Conservation (phyloP, 2,888 invertebrate genomes). For the Sicus ferrugineus region DNA sequence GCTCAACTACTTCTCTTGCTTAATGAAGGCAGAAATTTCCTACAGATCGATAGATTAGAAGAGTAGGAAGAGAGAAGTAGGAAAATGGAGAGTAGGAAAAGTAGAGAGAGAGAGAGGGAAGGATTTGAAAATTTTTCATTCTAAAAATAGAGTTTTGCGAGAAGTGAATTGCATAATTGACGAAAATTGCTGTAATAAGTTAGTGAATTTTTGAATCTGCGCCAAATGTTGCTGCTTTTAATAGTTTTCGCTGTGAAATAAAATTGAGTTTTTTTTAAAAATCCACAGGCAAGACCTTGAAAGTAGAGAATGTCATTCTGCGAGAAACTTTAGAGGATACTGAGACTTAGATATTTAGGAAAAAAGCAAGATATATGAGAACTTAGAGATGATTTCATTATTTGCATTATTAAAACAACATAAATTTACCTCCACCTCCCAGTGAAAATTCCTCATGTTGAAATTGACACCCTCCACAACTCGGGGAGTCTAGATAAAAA, state of each 20-base stretch:
- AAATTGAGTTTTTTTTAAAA: conserved; percentile 54
- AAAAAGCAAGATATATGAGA: too few relatives aligned
- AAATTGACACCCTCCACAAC: too few relatives aligned
- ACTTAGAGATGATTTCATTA: too few relatives aligned
- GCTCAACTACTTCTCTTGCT: conserved; percentile 55
- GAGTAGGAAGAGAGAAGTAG: neutral
- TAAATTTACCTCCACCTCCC: too few relatives aligned
- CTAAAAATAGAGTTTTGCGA: too few relatives aligned
- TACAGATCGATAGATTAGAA: conserved; percentile 53
- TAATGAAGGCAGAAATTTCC: conserved; percentile 56
- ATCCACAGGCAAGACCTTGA: conserved; percentile 52
- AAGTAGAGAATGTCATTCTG: too few relatives aligned
- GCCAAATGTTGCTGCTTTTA: conserved; percentile 41
- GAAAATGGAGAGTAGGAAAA: neutral
- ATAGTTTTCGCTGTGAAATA: too few relatives aligned
- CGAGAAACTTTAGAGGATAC: too few relatives aligned
- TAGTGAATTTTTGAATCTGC: conserved; percentile 25
- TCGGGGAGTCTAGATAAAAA: too few relatives aligned
- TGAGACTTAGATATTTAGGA: too few relatives aligned
- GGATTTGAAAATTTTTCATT: neutral
- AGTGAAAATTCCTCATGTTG: too few relatives aligned
- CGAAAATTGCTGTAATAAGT: neutral
- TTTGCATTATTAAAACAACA: too few relatives aligned
- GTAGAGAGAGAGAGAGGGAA: conserved; percentile 1
- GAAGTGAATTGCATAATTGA: neutral